Evolutionary conservation across 2,888 invertebrate genomes (phyloP), one percentile per base, ranked within the genome.

Genomic region (Creontiades dilutus): DNA sequence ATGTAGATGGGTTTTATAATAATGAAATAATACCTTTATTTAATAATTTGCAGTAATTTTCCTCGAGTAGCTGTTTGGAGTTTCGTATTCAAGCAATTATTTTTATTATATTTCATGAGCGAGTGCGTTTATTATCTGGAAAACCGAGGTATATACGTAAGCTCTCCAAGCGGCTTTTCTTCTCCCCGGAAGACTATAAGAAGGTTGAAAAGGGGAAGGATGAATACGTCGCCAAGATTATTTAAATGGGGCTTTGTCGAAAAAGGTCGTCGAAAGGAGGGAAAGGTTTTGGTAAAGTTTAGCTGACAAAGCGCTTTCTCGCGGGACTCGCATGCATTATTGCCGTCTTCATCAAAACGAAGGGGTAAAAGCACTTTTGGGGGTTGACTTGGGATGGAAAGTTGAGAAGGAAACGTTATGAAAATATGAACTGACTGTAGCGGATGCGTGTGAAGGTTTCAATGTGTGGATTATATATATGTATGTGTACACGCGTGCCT

Each of bases 301-400:
- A 16, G 76, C 76, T 76, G 76, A 76, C 76, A 76, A 76, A 28
- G 76, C 76, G 76, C 46, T 76, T 76, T 76, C 76, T 37, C 46
- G 46, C 76, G 76, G 76, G 76, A 76, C 76, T 37, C 28, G 76
- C 76, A 76, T 46, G 76, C 76, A 46, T 81, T 81, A 81, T 48
- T 81, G 46, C 81, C 81, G 48, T 37, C 47, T 81, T 81, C 81
- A 81, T 81, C 81, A 81, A 19, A 46, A 81, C 48, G 7, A 7
- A 80, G n/a, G 46, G 37, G 48, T 13, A 48, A 23, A 46, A 16
- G 27, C n/a, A 13, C 5, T 37, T 37, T 37, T 37, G 37, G 37
- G 37, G 37, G 37, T 37, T 37, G 37, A 37, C 46, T 28, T 5
- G 12, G 28, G 27, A 46, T 23, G 78, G 28, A 19, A 13, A 13